These are phyloP conservation scores for Jacana jacana DNA, from an alignment of 2,113 vertebrate species.

Conservation along the genomic window DNA sequence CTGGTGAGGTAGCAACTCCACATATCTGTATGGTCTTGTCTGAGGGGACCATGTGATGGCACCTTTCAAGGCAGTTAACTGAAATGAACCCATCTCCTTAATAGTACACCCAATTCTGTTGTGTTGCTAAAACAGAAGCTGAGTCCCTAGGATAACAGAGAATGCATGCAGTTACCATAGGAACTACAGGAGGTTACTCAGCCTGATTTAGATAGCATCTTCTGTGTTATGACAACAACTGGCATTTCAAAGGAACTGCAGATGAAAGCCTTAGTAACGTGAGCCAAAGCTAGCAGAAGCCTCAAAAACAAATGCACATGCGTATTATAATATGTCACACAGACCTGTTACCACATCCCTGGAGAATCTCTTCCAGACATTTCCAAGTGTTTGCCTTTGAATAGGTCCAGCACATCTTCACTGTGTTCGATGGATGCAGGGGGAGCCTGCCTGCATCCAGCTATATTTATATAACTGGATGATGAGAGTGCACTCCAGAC, in stretches of 20 bases:
- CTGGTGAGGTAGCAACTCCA: background rate
- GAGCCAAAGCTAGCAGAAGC: background rate
- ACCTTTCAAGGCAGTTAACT: background rate
- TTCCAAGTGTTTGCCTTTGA: background rate
- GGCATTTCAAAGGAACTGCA: background rate
- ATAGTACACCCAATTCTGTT: background rate
- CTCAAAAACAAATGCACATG: background rate
- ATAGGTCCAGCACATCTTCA: background rate
- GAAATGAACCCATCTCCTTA: background rate
- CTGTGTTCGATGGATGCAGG: background rate
- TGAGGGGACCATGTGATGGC: background rate
- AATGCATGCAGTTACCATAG: conserved; percentile 65
- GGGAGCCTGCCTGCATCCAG: background rate
- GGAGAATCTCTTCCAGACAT: background rate
- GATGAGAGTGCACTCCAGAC: background rate
- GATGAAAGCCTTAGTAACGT: background rate
- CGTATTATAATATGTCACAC: accelerated
- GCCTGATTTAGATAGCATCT: conserved; percentile 3
- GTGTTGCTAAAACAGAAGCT: conserved; percentile 13
- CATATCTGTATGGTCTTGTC: background rate
- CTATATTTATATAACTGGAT: background rate
- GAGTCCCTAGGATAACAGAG: conserved; percentile 21
- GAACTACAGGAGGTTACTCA: conserved; percentile 54
- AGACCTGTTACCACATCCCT: accelerated
- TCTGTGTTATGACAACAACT: background rate